These are phyloP conservation scores for Esox niger DNA, from an alignment of 2,113 vertebrate species.

Conservation along the genomic window DNA sequence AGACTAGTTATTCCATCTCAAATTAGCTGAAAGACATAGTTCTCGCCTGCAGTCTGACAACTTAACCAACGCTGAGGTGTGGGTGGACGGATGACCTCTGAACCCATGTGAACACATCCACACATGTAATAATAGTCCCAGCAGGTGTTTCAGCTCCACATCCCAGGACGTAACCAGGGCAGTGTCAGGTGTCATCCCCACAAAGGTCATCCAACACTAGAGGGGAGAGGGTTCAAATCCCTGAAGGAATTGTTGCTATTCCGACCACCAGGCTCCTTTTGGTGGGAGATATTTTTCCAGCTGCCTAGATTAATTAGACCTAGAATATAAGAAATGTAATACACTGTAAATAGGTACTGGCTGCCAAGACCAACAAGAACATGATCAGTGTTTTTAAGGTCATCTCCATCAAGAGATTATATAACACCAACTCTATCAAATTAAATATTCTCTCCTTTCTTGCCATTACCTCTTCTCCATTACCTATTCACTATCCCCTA, in stretches of 20 bases:
- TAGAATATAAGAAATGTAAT: constrained; percentile 28
- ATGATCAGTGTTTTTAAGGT: constrained; percentile 41
- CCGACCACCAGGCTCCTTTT: constrained; percentile 8
- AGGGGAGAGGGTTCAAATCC: constrained; percentile 19
- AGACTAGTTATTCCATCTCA: neutral
- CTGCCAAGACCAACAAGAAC: constrained; percentile 35
- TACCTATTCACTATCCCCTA: neutral
- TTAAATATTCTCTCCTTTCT: constrained; percentile 3
- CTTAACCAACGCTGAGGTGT: constrained; percentile 29
- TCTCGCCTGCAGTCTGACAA: constrained; percentile 45
- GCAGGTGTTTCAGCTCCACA: constrained; percentile 58
- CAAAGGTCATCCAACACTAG: constrained; percentile 19
- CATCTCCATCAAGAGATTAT: constrained; percentile 10
- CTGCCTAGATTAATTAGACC: constrained; percentile 55
- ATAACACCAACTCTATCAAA: constrained; percentile 13
- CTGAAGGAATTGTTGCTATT: constrained; percentile 15
- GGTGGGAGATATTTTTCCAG: constrained; percentile 38
- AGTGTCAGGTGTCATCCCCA: constrained; percentile 36
- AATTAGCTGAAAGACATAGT: constrained; percentile 13
- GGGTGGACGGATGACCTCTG: constrained; percentile 15
- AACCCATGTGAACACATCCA: constrained; percentile 24
- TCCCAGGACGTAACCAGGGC: constrained; percentile 12
- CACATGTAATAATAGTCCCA: constrained; percentile 12
- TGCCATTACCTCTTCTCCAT: neutral
- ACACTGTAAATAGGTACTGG: constrained; percentile 39